Base-by-base conservation (phyloP, 2,888 invertebrate genomes). In the Ptilodon capucinus region DNA sequence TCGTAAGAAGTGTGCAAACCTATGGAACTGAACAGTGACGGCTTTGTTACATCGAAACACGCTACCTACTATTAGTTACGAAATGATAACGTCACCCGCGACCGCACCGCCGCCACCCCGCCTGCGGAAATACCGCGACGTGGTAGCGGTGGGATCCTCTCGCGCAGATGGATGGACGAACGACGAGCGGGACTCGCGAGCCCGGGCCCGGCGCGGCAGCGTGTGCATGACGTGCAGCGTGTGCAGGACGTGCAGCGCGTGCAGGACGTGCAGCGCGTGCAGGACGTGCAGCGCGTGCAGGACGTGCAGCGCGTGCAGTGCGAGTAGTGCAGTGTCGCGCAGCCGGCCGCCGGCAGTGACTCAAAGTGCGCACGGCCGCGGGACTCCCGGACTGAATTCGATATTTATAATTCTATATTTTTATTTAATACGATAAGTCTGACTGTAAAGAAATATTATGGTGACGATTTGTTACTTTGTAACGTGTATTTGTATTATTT, bases 381-480 rank as follows among this genome's bases (percentile, higher is more conserved):
- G 42, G 40, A n/a, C 48, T 17, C 40, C 39, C 40, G 85, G 81
- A 87, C 86, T 82, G 76, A 79, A 81, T 63, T 71, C 84, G 75
- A 74, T 88, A 88, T 89, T 88, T 89, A 89, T 89, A 86, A 86
- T 79, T 84, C 81, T 85, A 86, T 86, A 87, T 84, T 89, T 87
- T 89, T 88, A 87, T 90, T 88, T 87, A 88, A 87, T 76, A 84
- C 85, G 81, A 88, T 87, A 89, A 90, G 90, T 89, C 89, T 89
- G 90, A 90, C 81, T 85, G 86, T 87, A 82, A 84, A 84, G 70
- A 77, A 76, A 81, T 80, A 81, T 76, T 74, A 81, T 76, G 80
- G 77, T 76, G 82, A 83, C 76, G 78, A 81, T 77, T 76, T 77
- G 88, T 87, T 82, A 83, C 84, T 65, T 81, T 78, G 81, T 84